A percentile compares a stretch with the other conserved stretches of the same genome.
phyloP scores from a whole-genome alignment of 2,113 vertebrate genomes.

The Zonotrichia leucophrys region DNA sequence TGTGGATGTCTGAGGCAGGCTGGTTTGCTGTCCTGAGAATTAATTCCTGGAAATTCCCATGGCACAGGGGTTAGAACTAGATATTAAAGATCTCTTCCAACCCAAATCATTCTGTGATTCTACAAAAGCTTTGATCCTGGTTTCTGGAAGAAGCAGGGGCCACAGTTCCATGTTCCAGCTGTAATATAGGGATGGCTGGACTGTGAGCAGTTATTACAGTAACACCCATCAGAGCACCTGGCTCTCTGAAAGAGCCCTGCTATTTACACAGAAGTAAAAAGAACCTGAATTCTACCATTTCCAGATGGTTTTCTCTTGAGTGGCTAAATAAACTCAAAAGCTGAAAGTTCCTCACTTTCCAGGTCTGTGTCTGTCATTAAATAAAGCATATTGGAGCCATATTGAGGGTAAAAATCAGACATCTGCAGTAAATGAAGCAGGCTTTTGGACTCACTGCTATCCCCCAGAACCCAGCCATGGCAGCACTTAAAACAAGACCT shows the following conservation, averaged over 20 bases:
- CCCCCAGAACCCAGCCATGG: background rate
- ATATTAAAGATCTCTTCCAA: background rate
- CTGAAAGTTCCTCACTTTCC: background rate
- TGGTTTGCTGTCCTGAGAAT: background rate
- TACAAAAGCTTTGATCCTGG: background rate
- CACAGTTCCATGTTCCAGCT: background rate
- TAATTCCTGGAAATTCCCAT: background rate
- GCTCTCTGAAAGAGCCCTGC: background rate
- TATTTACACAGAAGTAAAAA: background rate
- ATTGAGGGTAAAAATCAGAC: background rate
- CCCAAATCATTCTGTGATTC: background rate
- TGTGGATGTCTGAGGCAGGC: background rate
- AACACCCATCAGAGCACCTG: background rate
- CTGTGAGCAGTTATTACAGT: background rate
- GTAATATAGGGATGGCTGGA: background rate
- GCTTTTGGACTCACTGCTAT: background rate
- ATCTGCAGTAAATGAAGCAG: background rate
- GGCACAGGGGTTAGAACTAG: background rate
- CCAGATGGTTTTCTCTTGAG: background rate
- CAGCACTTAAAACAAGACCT: background rate
- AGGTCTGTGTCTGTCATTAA: background rate
- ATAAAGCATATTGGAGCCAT: background rate
- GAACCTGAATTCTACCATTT: background rate
- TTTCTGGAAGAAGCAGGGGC: background rate
- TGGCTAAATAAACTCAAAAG: conserved; percentile 28